phyloP scores from a whole-genome alignment of 2,888 invertebrate species.

The Hemistola chrysoprasaria region DNA sequence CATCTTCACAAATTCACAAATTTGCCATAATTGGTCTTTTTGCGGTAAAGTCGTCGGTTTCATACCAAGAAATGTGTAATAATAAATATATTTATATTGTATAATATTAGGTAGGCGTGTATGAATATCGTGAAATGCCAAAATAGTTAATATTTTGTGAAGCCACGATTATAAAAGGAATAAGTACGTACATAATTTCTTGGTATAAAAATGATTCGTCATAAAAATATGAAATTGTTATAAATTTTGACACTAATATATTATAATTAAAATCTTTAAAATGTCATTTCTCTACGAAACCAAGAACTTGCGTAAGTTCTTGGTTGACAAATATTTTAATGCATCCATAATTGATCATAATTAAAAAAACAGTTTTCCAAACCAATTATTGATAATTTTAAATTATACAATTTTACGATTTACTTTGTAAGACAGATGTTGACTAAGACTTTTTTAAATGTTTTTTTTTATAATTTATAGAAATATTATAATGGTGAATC shows the following conservation, averaged over 20 bases:
- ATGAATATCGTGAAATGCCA: conserved; percentile 1
- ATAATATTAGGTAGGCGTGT: conserved; percentile 9
- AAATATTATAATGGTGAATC: conserved; percentile 1
- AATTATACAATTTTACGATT: too few species aligned
- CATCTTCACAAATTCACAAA: background rate
- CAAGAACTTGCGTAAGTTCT: too few species aligned
- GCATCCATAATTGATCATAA: too few species aligned
- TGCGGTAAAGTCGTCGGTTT: conserved; percentile 4
- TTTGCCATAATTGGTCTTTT: background rate
- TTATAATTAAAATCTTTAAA: too few species aligned
- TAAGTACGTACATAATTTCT: conserved; percentile 3
- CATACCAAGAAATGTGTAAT: conserved; percentile 1
- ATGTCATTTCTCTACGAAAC: too few species aligned
- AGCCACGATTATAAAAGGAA: background rate
- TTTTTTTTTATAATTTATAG: too few species aligned
- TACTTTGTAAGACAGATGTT: too few species aligned
- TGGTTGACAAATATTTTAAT: too few species aligned
- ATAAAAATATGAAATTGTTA: conserved; percentile 5
- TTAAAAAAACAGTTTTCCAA: too few species aligned
- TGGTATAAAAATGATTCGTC: conserved; percentile 4
- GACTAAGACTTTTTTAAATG: too few species aligned
- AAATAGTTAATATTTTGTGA: conserved; percentile 2
- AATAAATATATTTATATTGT: conserved; percentile 3
- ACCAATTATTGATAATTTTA: too few species aligned
- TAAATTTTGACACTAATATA: too few species aligned